Base-by-base conservation (phyloP, 1,140 invertebrate genomes). In the Macrobrachium nipponense region DNA sequence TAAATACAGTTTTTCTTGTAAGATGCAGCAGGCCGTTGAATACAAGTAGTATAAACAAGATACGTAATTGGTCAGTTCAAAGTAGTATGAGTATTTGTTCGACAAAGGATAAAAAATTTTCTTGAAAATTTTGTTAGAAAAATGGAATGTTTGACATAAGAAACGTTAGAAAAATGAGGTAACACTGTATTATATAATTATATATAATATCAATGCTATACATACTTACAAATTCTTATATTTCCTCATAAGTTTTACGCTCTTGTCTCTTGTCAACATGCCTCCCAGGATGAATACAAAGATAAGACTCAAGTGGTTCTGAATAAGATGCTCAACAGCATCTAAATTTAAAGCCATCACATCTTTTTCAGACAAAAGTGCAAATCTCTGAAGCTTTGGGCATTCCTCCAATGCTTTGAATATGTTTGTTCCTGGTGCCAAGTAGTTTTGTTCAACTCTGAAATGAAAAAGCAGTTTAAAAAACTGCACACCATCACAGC, bases 301-400 rank as follows among this genome's bases (percentile, higher is more conserved):
- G 44, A 81, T 66, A 27, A 81, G 17, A n/a, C 20, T 59, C 12
- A 44, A 23, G 18, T 27, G 66, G n/a, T 81, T 72, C 43, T 70
- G 43, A 36, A 81, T 81, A 18, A 72, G 44, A 44, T 18, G 20
- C 14, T 59, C 27, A 14, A 81, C n/a, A 23, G 44, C 66, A 59
- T 43, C 23, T 18, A 72, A 12, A 20, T 81, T 59, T 20, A 81
- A 8, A 5, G n/a, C 44, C 17, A 27, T 17, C 14, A n/a, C 18
- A 23, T 85, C 82, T 90, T 64, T 90, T 89, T 88, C 78, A 44
- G 68, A 78, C 10, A 60, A 61, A 20, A 85, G 27, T 12, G 66
- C 61, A 10, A 85, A 12, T 59, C 82, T 64, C 61, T 85, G 36
- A 2, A 85, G 27, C 20, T 70, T 77, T 14, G 23, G 36, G 68